Conservation (phyloP, 2,113 vertebrate species). For the Phocoena sinus region DNA sequence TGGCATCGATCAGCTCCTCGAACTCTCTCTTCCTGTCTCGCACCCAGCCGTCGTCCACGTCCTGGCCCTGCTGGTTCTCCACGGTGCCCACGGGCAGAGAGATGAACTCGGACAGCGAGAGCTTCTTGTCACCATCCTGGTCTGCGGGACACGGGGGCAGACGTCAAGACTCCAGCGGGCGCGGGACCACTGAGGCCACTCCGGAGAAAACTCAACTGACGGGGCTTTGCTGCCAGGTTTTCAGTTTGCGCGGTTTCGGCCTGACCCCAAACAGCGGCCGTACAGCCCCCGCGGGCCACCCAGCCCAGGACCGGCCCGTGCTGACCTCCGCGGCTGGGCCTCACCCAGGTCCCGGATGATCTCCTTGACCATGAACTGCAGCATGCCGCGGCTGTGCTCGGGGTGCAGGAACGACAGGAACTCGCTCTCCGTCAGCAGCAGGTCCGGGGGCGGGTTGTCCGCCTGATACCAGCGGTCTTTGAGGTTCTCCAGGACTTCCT, state of each 20-base stretch:
- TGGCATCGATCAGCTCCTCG: slow-evolving; percentile 91
- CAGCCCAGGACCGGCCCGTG: neutral
- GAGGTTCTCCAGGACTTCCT: slow-evolving; percentile 96
- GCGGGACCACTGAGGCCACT: neutral
- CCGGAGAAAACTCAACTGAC: neutral
- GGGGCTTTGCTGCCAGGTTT: neutral
- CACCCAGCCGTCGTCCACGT: slow-evolving; percentile 96
- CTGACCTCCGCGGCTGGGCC: neutral
- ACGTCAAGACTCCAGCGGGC: neutral
- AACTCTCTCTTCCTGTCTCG: slow-evolving; percentile 94
- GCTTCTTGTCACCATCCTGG: slow-evolving; percentile 91
- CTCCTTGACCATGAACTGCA: slow-evolving; percentile 97
- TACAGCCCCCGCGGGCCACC: neutral
- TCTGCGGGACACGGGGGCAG: slow-evolving; percentile 75
- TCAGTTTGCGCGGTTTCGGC: neutral
- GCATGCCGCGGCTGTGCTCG: slow-evolving; percentile 95
- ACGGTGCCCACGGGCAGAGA: slow-evolving; percentile 94
- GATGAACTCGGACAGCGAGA: slow-evolving; percentile 94
- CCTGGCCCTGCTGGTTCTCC: slow-evolving; percentile 95
- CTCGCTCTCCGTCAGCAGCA: slow-evolving; percentile 91
- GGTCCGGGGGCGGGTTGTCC: slow-evolving; percentile 90
- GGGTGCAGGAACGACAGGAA: slow-evolving; percentile 97
- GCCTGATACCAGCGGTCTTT: slow-evolving; percentile 98
- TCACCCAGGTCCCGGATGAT: slow-evolving; percentile 93
- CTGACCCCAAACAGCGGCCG: accelerated